Evolutionary conservation across 2,797 vertebrate species (phyloP).

Genomic region (Lithobates pipiens): DNA sequence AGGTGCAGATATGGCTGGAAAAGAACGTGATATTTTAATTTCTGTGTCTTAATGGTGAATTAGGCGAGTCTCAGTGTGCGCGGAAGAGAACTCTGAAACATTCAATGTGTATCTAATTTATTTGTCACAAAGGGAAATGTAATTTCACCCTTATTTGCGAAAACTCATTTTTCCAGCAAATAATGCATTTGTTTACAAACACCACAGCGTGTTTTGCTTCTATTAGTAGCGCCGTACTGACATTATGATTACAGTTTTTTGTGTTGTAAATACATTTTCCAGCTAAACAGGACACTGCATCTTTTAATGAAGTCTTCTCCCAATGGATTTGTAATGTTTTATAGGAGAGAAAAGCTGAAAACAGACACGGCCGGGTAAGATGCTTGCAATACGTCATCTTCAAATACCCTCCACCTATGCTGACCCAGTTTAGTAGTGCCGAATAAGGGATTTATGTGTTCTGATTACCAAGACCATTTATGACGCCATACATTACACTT

Average conservation of each 20-base stretch:
- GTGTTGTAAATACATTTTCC: constrained; percentile 31
- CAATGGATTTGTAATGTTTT: constrained; percentile 20
- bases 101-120: constrained; percentile 49
- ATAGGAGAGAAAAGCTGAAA: neutral
- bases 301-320: constrained; percentile 29
- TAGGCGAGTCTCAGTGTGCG: constrained; percentile 11
- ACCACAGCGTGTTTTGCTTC: constrained; percentile 31
- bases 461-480: neutral
- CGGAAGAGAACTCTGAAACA: constrained; percentile 14
- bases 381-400: neutral
- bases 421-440: constrained; percentile 19
- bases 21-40: constrained; percentile 52
- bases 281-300: constrained; percentile 28
- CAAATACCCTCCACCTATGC: neutral
- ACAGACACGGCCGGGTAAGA: neutral
- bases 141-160: constrained; percentile 59
- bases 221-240: constrained; percentile 31
- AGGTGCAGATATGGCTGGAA: constrained; percentile 23
- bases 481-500: neutral
- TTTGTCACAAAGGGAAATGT: constrained; percentile 49
- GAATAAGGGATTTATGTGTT: neutral
- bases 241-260: constrained; percentile 42
- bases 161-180: constrained; percentile 38
- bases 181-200: constrained; percentile 55
- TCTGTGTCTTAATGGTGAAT: constrained; percentile 47